A percentile compares a stretch with the other conserved stretches of the same genome.
phyloP scores from a whole-genome alignment of 2,113 vertebrate species.

The Eolophus roseicapilla region DNA sequence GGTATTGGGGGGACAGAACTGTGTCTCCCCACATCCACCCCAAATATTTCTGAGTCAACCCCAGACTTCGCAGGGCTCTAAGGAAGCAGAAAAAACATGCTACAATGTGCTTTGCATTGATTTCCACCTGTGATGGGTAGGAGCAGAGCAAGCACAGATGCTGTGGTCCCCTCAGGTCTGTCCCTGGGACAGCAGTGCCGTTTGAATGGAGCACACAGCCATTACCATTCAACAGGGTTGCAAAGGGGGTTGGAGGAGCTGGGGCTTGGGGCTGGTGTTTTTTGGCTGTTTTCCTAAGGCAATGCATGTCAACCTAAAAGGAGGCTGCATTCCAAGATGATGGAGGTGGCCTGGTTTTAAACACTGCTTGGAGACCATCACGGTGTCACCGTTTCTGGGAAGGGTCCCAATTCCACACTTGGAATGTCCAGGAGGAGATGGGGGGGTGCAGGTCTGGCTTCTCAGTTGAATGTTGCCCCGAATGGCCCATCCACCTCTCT shows the following conservation, averaged over 20 bases:
- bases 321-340: not conserved
- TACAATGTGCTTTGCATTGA: not conserved
- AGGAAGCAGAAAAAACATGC: not conserved
- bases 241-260: not conserved
- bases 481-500: not conserved
- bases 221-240: too few species aligned
- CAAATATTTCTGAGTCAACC: not conserved
- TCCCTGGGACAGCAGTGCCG: not conserved
- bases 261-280: not conserved
- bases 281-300: not conserved
- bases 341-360: not conserved
- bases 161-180: not conserved
- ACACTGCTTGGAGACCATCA: fast-evolving
- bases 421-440: not conserved
- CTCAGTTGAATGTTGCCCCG: fast-evolving
- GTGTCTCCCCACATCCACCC: not conserved
- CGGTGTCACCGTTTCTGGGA: not conserved
- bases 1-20: not conserved
- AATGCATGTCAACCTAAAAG: not conserved
- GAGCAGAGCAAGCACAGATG: not conserved
- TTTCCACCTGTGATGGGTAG: not conserved
- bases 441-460: not conserved
- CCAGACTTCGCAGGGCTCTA: not conserved
- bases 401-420: not conserved
- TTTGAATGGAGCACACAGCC: not conserved